Conservation (phyloP, 2,888 invertebrate genomes). For the Acanthosepion pharaonis region DNA sequence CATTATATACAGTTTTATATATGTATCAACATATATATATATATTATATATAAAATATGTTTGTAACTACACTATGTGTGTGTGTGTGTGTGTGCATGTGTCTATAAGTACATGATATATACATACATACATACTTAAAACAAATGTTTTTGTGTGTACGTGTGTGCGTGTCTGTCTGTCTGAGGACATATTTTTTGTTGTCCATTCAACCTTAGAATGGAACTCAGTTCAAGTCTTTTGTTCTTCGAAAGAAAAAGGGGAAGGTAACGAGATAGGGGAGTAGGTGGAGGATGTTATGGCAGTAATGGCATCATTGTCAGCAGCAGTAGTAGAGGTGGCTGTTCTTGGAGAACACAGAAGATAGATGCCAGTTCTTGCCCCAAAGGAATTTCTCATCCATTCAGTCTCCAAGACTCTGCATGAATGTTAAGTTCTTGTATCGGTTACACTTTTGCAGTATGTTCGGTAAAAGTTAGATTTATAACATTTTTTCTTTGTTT, state of each 20-base stretch:
- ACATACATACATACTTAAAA: background rate
- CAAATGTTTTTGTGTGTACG: background rate
- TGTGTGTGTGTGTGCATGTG: background rate
- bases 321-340: background rate
- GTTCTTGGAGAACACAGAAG: background rate
- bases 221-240: constrained; percentile 33
- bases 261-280: rapidly evolving
- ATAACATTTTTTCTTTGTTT: background rate
- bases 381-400: constrained; percentile 33
- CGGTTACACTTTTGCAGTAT: background rate
- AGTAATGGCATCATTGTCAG: background rate
- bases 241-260: background rate
- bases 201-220: constrained; percentile 4
- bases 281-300: background rate
- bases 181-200: background rate
- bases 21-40: no score
- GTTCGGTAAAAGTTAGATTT: background rate
- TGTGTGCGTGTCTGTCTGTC: background rate
- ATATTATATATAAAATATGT: no score
- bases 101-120: background rate
- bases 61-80: no score
- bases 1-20: no score
- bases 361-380: constrained; percentile 3
- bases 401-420: background rate
- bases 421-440: background rate